phyloP scores from a whole-genome alignment of 2,797 vertebrate species.

The Mionectes olivaceus region DNA sequence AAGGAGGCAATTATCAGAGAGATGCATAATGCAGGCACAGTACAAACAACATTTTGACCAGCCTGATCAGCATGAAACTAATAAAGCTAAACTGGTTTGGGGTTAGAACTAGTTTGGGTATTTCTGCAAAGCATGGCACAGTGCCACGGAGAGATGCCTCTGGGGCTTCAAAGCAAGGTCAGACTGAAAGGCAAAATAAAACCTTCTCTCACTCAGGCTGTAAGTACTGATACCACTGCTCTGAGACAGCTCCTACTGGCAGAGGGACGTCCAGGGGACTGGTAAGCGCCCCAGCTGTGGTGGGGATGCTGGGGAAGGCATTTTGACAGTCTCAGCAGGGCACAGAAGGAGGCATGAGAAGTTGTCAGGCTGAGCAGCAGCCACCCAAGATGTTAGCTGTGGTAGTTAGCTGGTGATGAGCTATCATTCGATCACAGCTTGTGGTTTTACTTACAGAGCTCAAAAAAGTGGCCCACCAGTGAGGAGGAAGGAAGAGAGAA shows the following conservation, averaged over 20 bases:
- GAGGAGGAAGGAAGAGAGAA: background rate
- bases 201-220: background rate
- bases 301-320: background rate
- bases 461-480: background rate
- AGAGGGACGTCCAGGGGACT: background rate
- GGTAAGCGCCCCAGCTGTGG: background rate
- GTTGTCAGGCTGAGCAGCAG: background rate
- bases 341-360: background rate
- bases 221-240: background rate
- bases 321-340: background rate
- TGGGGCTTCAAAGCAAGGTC: background rate
- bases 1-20: background rate
- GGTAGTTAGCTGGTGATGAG: background rate
- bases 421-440: background rate
- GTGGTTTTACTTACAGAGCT: conserved; percentile 13
- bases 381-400: background rate
- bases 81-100: background rate
- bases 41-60: background rate
- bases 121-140: background rate
- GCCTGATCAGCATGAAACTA: background rate
- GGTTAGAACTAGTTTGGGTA: background rate
- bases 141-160: background rate
- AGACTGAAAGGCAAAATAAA: background rate
- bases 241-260: background rate
- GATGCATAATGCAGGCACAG: background rate